Evolutionary conservation across 1,140 invertebrate genomes (phyloP), one percentile per base, ranked within the genome.

Genomic region (Trichonephila clavata): DNA sequence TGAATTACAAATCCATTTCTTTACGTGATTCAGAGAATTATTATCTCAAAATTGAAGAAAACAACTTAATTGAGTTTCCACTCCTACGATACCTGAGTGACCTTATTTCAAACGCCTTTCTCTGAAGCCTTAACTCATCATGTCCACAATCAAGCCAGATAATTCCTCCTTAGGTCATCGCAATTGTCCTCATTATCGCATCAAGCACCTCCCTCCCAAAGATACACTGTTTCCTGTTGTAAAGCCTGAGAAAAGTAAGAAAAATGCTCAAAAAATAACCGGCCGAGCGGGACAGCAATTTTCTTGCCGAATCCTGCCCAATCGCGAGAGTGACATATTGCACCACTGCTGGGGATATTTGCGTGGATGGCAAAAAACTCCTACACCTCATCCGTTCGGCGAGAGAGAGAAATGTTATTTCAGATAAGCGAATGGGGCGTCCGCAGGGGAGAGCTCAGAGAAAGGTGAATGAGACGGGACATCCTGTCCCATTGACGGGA

Each of bases 381-480:
- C 88, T 77, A 89, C 68, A 77, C 68, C 21, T n/a, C 86, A 88
- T 88, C 60, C 63, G 60, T 63, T 24, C 27, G 20, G 50, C 32
- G 21, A 50, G 60, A 63, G 18, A 50, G 86, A 68, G 27, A 88
- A 88, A 88, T 88, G 39, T 68, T 61, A 88, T 88, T 61, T 86
- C 32, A 68, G 86, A 65, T 88, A 88, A 88, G 86, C 27, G 63
- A 21, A 68, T 50, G 86, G 27, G 68, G 63, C 63, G 63, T 65
- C 63, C 63, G 63, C 24, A 65, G 63, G 63, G 63, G 65, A 80
- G 32, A 43, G 57, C 39, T 16, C 50, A 90, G 68, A 63, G 77
- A 91, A 32, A 91, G 89, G 89, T 91, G 77, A 91, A 91, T 91
- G 89, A 91, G 89, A 83, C 89, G 89, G 89, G 89, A 91, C 89